Evolutionary conservation across 2,888 invertebrate species (phyloP).

Genomic region (Hermaeophaga mercurialis): DNA sequence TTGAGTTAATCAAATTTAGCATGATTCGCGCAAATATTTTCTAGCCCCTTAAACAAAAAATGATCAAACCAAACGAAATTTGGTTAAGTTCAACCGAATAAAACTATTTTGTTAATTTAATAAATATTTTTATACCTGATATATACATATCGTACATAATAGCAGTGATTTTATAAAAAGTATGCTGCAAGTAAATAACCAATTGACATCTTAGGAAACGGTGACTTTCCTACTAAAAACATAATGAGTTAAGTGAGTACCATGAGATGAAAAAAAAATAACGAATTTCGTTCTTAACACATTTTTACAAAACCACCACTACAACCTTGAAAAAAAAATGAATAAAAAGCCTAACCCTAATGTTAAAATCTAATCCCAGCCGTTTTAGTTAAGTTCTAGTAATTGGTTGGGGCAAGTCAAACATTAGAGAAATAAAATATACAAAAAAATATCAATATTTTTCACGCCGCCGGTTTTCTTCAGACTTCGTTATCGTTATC

Average conservation of each 20-base stretch:
- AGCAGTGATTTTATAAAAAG: neutral
- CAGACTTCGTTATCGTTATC: constrained; percentile 30
- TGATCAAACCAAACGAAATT: too few relatives aligned
- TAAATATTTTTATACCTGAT: too few relatives aligned
- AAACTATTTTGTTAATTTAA: too few relatives aligned
- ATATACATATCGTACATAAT: too few relatives aligned
- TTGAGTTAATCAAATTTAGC: too few relatives aligned
- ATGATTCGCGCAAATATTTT: too few relatives aligned
- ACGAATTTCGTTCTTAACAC: neutral
- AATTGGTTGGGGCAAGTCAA: constrained; percentile 17
- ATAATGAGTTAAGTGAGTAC: too few relatives aligned
- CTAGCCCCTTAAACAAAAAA: too few relatives aligned
- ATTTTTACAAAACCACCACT: constrained; percentile 5
- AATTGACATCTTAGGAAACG: too few relatives aligned
- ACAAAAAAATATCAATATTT: neutral
- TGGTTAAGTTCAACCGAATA: too few relatives aligned
- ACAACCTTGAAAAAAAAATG: neutral
- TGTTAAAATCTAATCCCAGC: constrained; percentile 27
- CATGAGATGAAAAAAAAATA: neutral
- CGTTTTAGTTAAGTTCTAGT: constrained; percentile 12
- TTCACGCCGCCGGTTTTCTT: constrained; percentile 1
- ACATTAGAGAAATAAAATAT: constrained; percentile 20
- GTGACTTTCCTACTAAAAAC: too few relatives aligned
- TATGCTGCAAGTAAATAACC: neutral
- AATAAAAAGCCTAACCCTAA: constrained; percentile 20